Evolutionary conservation across 2,797 vertebrate species (phyloP).

Genomic region (Microtus californicus): DNA sequence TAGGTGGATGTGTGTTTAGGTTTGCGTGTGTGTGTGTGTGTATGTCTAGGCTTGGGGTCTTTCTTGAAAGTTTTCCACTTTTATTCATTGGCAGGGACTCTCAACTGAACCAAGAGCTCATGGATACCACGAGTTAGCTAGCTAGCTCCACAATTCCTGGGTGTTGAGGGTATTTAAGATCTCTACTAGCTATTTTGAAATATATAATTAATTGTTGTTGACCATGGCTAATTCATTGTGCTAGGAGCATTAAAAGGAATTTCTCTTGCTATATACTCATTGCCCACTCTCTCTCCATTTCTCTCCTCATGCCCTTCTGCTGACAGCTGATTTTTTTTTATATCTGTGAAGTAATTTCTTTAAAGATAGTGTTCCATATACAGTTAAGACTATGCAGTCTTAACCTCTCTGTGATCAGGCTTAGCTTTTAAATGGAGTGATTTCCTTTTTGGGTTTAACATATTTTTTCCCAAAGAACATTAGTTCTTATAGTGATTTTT

Average conservation of each 20-base stretch:
- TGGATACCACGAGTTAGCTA: neutral
- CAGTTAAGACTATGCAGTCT: neutral
- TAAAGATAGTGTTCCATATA: neutral
- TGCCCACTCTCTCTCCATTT: neutral
- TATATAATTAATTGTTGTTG: neutral
- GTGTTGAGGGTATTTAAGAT: neutral
- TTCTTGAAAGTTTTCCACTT: neutral
- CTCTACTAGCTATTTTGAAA: neutral
- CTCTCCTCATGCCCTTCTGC: neutral
- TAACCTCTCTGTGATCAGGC: neutral
- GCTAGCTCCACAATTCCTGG: neutral
- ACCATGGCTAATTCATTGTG: neutral
- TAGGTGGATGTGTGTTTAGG: neutral
- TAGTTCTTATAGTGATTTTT: neutral
- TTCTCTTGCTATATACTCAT: neutral
- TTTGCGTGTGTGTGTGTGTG: neutral
- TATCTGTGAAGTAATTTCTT: neutral
- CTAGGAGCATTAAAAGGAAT: neutral
- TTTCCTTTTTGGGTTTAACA: slow-evolving; percentile 14
- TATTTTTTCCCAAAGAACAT: neutral
- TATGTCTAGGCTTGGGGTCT: neutral
- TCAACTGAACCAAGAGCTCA: neutral
- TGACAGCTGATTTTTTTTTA: neutral
- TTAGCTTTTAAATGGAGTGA: neutral
- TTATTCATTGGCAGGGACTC: neutral